phyloP scores from a whole-genome alignment of 2,113 vertebrate genomes.

The Dendrocopos noguchii region DNA sequence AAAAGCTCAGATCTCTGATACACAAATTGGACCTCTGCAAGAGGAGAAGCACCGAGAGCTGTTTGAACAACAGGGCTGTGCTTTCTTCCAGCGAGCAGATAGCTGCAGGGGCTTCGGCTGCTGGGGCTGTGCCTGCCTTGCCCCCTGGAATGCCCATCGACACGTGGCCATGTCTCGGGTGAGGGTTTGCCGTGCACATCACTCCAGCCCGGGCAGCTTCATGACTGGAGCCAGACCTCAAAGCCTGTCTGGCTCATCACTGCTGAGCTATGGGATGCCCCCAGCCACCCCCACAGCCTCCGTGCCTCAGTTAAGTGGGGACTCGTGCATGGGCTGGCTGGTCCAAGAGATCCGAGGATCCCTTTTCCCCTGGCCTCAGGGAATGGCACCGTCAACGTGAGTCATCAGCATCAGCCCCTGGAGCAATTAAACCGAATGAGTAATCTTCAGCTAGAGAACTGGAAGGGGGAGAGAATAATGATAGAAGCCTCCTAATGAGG shows the following conservation, averaged over 20 bases:
- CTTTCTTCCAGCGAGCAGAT: neutral
- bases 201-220: neutral
- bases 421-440: constrained; percentile 1
- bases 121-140: neutral
- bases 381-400: neutral
- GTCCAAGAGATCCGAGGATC: neutral
- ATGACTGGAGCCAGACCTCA: neutral
- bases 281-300: neutral
- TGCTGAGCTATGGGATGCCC: neutral
- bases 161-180: accelerated
- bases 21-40: neutral
- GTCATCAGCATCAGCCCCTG: neutral
- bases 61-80: neutral
- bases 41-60: neutral
- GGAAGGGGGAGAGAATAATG: neutral
- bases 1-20: neutral
- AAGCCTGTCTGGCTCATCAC: accelerated
- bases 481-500: constrained; percentile 5
- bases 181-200: neutral
- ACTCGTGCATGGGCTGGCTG: neutral
- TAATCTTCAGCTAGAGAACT: constrained; percentile 1
- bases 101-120: neutral
- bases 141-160: accelerated
- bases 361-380: neutral
- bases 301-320: accelerated